phyloP scores from a whole-genome alignment of 92 coral and sea anemone genomes.

The Pocillopora grandis region DNA sequence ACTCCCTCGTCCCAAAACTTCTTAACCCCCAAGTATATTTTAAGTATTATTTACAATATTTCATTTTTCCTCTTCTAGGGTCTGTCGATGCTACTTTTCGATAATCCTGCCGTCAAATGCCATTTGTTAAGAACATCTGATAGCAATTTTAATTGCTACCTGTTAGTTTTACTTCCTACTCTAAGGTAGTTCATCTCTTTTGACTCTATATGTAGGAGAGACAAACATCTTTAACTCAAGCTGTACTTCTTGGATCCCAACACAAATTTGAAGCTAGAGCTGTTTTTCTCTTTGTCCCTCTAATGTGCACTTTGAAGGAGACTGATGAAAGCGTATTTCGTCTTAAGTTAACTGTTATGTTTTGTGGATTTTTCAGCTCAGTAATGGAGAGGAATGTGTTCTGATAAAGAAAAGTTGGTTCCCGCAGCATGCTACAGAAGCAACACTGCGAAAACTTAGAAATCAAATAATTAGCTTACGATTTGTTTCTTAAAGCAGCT shows the following conservation, averaged over 20 bases:
- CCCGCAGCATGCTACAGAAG: constrained; percentile 71
- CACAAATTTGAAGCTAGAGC: too few species aligned
- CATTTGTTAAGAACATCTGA: constrained; percentile 51
- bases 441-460: constrained; percentile 66
- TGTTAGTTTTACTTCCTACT: too few species aligned
- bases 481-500: background rate
- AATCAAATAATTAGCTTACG: constrained; percentile 51
- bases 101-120: constrained; percentile 74
- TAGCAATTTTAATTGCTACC: too few species aligned
- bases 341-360: background rate
- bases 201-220: too few species aligned
- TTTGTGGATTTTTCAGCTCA: constrained; percentile 50
- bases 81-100: constrained; percentile 65
- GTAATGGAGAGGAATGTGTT: constrained; percentile 93
- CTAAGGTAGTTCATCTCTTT: too few species aligned
- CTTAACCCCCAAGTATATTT: background rate
- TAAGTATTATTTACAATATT: background rate
- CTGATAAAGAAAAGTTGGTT: constrained; percentile 91
- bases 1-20: too few species aligned
- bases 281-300: too few species aligned
- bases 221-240: too few species aligned
- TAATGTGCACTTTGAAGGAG: too few species aligned
- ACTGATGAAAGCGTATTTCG: background rate
- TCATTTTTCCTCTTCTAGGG: constrained; percentile 48
- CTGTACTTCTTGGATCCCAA: too few species aligned